These are phyloP conservation scores for Pycnomerus fuliginosus DNA, from an alignment of 2,888 invertebrate species.

Conservation along the genomic window DNA sequence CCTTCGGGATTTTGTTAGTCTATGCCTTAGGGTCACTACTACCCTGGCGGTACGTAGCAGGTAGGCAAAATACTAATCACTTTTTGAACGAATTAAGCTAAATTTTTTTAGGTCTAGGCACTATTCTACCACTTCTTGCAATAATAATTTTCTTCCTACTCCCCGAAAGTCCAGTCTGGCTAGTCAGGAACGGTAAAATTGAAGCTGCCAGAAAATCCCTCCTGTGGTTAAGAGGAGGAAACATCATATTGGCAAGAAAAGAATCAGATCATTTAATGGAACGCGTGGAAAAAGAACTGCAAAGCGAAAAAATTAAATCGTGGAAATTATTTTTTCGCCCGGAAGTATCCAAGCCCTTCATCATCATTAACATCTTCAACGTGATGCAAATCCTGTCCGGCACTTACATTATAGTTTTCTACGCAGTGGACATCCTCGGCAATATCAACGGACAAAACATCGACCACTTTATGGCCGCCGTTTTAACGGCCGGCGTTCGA, in stretches of 20 bases:
- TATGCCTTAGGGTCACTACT: conserved; percentile 70
- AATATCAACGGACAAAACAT: conserved; percentile 53
- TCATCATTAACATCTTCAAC: conserved; percentile 73
- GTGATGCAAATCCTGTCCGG: conserved; percentile 72
- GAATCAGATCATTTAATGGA: conserved; percentile 65
- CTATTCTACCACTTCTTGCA: conserved; percentile 61
- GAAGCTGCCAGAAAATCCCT: conserved; percentile 53
- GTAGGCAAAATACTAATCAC: conserved; percentile 29
- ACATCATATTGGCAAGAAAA: conserved; percentile 56
- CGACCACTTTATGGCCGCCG: conserved; percentile 62
- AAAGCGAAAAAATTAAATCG: conserved; percentile 43
- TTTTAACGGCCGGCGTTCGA: conserved; percentile 67
- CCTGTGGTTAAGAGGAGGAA: conserved; percentile 47
- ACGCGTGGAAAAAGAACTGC: conserved; percentile 60
- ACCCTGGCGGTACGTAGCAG: conserved; percentile 70
- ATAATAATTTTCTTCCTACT: conserved; percentile 63
- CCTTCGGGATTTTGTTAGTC: conserved; percentile 71
- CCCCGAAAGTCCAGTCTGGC: conserved; percentile 77
- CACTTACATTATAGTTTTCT: conserved; percentile 76
- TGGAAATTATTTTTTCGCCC: conserved; percentile 55
- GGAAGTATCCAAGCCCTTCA: conserved; percentile 68
- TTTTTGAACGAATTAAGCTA: neutral
- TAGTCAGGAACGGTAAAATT: conserved; percentile 61
- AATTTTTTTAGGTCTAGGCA: conserved; percentile 57
- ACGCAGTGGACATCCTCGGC: conserved; percentile 71